These are phyloP conservation scores for Neodiprion pinetum DNA, from an alignment of 1,140 invertebrate species.

Conservation along the genomic window DNA sequence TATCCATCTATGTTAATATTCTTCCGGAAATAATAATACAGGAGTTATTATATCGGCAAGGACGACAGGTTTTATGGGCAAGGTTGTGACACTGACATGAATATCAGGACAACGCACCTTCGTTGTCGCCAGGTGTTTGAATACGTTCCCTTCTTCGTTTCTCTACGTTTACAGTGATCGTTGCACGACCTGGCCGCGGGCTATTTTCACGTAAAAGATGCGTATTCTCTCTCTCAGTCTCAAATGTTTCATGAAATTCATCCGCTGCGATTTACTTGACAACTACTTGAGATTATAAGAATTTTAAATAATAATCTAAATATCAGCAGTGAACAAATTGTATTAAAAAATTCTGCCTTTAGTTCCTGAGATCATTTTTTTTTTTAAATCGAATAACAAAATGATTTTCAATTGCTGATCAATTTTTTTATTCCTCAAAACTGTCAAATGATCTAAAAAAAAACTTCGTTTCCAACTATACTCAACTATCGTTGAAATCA, in stretches of 20 bases:
- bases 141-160: neutral
- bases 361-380: no score
- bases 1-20: neutral
- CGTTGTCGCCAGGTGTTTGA: neutral
- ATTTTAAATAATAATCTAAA: no score
- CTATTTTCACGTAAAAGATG: neutral
- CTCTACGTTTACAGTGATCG: neutral
- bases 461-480: no score
- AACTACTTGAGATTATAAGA: no score
- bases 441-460: no score
- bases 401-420: no score
- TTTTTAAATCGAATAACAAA: no score
- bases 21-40: neutral
- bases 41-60: slow-evolving; percentile 36
- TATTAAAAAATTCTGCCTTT: no score
- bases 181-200: neutral
- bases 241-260: neutral
- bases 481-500: no score
- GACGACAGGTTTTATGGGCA: slow-evolving; percentile 45
- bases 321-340: no score
- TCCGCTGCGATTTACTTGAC: neutral
- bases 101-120: slow-evolving; percentile 27
- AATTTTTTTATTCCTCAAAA: no score
- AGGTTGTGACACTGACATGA: slow-evolving; percentile 54
- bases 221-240: neutral